Conservation (phyloP, 2,113 vertebrate genomes). For the Scalopus aquaticus region DNA sequence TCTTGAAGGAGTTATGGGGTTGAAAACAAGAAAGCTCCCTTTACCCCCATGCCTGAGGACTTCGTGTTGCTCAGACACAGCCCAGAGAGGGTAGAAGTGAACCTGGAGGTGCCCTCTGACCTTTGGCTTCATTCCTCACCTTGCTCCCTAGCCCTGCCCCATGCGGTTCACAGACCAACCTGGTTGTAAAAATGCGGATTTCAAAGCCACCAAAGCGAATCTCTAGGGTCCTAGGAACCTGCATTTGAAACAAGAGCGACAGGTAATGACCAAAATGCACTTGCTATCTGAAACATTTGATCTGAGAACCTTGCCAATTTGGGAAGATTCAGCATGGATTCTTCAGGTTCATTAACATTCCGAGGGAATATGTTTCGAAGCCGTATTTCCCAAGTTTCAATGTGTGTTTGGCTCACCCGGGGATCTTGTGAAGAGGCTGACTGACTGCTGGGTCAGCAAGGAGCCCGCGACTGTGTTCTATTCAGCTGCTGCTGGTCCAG, state of each 20-base stretch:
- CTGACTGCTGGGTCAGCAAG: neutral
- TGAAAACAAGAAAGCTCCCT: constrained; percentile 23
- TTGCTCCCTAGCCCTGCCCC: neutral
- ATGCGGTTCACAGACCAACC: no score
- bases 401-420: neutral
- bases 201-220: neutral
- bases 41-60: neutral
- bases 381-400: neutral
- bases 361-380: neutral
- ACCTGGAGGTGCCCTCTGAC: neutral
- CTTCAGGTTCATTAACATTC: neutral
- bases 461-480: neutral
- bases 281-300: neutral
- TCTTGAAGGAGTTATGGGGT: neutral
- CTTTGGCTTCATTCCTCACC: neutral
- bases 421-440: neutral
- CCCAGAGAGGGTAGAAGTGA: neutral
- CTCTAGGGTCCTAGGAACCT: neutral
- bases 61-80: neutral
- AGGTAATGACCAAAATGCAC: neutral
- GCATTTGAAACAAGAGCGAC: neutral
- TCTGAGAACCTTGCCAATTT: neutral
- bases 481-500: neutral
- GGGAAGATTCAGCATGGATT: neutral
- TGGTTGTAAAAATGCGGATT: neutral